phyloP scores from a whole-genome alignment of 2,797 vertebrate species.

The Ptychadena robeensis region DNA sequence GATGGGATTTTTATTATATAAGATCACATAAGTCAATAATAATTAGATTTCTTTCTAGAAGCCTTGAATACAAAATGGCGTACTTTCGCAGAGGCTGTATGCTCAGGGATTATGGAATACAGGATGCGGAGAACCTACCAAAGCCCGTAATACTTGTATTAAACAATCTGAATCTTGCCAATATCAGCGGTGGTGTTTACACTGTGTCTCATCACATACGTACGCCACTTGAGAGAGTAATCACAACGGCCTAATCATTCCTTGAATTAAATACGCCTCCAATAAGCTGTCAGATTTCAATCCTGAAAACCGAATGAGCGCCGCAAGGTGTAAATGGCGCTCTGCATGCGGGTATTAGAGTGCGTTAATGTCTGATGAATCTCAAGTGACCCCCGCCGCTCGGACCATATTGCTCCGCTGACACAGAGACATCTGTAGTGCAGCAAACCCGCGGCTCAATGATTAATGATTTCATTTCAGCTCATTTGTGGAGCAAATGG shows the following conservation, averaged over 20 bases:
- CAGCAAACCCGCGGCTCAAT: not conserved
- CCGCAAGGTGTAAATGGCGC: not conserved
- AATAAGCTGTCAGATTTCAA: not conserved
- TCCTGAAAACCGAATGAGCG: not conserved
- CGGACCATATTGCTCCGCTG: not conserved
- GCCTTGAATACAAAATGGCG: too few relatives aligned
- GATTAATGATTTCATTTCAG: constrained; percentile 51
- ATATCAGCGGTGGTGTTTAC: too few relatives aligned
- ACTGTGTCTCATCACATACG: not conserved
- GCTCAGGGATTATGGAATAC: not conserved
- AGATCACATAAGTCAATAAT: too few relatives aligned
- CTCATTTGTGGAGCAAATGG: constrained; percentile 50
- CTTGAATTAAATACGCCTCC: not conserved
- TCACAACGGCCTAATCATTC: not conserved
- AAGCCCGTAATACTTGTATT: not conserved
- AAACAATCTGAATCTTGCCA: not conserved
- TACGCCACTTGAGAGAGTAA: not conserved
- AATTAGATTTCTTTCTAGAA: too few relatives aligned
- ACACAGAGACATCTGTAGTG: constrained; percentile 8
- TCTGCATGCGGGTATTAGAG: not conserved
- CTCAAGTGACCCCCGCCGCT: not conserved
- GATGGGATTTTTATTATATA: too few relatives aligned
- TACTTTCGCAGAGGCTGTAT: too few relatives aligned
- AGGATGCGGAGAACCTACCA: too few relatives aligned
- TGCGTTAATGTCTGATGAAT: not conserved